Evolutionary conservation across 2,797 vertebrate genomes (phyloP).

Genomic region (Clarias pachynema): DNA sequence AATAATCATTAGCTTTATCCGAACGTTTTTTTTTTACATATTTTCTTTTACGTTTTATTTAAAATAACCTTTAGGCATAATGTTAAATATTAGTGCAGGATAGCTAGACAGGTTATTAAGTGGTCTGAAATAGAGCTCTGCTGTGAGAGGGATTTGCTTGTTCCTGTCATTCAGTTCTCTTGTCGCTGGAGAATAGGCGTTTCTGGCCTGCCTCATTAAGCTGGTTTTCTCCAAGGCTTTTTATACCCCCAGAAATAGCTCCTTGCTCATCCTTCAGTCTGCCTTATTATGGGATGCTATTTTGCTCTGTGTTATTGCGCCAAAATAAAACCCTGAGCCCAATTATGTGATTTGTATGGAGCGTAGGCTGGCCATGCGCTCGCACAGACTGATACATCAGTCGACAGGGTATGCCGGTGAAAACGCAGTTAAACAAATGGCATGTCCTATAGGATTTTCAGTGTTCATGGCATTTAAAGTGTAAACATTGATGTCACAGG

Average conservation of each 20-base stretch:
- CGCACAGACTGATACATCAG: neutral
- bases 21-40: neutral
- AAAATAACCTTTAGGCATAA: neutral
- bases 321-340: conserved; percentile 50
- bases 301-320: conserved; percentile 59
- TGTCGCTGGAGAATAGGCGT: neutral
- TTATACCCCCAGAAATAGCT: conserved; percentile 18
- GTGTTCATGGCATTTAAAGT: neutral
- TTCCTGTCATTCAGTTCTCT: conserved; percentile 5
- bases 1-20: neutral
- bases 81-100: neutral
- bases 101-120: neutral
- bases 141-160: neutral
- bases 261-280: conserved; percentile 32
- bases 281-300: conserved; percentile 58
- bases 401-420: neutral
- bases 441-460: conserved; percentile 10
- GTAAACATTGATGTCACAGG: neutral
- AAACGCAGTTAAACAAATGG: neutral
- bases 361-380: neutral
- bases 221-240: conserved; percentile 19
- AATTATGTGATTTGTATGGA: conserved; percentile 29
- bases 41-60: neutral
- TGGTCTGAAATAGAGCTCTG: conserved; percentile 1
- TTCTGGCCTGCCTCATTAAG: conserved; percentile 20